Conservation (phyloP, 2,113 vertebrate genomes). For the Xenopus borealis region DNA sequence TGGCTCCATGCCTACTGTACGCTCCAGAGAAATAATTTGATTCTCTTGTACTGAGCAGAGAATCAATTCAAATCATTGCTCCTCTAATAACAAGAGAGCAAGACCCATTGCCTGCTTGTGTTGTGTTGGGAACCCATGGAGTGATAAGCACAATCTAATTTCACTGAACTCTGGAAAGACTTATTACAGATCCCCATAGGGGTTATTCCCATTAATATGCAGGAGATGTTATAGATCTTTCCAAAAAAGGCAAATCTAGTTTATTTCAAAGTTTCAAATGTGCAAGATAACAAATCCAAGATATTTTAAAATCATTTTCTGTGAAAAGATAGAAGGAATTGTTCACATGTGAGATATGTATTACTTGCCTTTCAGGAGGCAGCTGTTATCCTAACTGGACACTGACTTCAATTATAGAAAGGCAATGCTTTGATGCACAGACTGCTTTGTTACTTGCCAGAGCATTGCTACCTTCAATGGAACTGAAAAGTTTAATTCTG, state of each 20-base stretch:
- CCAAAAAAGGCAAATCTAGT: slow-evolving; percentile 18
- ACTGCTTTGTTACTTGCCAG: slow-evolving; percentile 10
- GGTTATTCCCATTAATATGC: slow-evolving; percentile 38
- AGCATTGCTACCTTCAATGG: slow-evolving; percentile 24
- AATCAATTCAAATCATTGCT: slow-evolving; percentile 45
- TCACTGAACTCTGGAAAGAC: slow-evolving; percentile 29
- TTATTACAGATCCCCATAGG: slow-evolving; percentile 8
- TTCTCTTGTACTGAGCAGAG: slow-evolving; percentile 32
- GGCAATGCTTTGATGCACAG: slow-evolving; percentile 12
- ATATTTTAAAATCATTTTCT: slow-evolving; percentile 17
- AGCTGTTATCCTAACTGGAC: slow-evolving; percentile 2
- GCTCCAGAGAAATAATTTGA: slow-evolving; percentile 42
- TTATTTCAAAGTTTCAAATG: slow-evolving; percentile 14
- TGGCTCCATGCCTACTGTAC: slow-evolving; percentile 32
- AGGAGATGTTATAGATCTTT: slow-evolving; percentile 35
- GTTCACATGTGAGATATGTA: slow-evolving; percentile 14
- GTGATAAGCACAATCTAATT: slow-evolving; percentile 45
- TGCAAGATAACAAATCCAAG: slow-evolving; percentile 23
- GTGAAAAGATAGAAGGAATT: slow-evolving; percentile 1
- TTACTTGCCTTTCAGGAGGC: slow-evolving; percentile 10
- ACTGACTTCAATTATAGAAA: slow-evolving; percentile 24
- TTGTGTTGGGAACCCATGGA: slow-evolving; percentile 35
- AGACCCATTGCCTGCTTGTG: slow-evolving; percentile 38
- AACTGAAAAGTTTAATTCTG: neutral
- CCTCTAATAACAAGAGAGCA: slow-evolving; percentile 41